Percentiles rank a stretch among this genome's conserved stretches.
Evolutionary conservation across 2,113 vertebrate genomes (phyloP).

Genomic region (Embiotoca jacksoni): DNA sequence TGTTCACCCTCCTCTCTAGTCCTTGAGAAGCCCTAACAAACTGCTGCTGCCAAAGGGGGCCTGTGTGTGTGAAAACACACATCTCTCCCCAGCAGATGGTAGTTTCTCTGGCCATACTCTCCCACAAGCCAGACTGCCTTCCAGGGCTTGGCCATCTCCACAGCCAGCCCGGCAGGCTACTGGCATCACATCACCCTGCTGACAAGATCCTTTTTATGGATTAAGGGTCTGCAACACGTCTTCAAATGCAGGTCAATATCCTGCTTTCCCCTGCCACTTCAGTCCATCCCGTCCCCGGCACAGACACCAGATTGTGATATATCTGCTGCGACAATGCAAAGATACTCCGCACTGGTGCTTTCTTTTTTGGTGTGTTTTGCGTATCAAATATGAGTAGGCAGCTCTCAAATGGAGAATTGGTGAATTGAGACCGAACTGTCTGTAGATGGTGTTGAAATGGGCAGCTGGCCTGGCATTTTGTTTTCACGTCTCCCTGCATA

Average conservation of each 20-base stretch:
- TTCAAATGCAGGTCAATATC: conserved; percentile 75
- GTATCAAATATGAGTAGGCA: conserved; percentile 28
- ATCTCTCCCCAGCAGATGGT: conserved; percentile 84
- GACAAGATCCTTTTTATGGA: conserved; percentile 77
- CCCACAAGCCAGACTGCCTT: conserved; percentile 79
- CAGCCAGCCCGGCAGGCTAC: conserved; percentile 73
- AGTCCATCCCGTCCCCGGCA: conserved; percentile 33
- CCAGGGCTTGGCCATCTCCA: conserved; percentile 74
- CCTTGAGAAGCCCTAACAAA: conserved; percentile 69
- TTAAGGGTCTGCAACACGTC: conserved; percentile 66
- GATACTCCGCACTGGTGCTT: conserved; percentile 2
- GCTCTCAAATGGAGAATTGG: conserved; percentile 34
- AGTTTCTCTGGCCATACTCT: conserved; percentile 76
- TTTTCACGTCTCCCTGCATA: conserved; percentile 28
- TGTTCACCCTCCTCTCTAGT: conserved; percentile 43
- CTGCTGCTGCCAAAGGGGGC: conserved; percentile 63
- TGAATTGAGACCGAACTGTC: conserved; percentile 40
- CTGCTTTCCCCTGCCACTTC: conserved; percentile 49
- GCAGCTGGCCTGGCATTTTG: conserved; percentile 46
- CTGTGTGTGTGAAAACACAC: conserved; percentile 71
- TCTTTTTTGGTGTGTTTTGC: not conserved
- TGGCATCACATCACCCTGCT: conserved; percentile 70
- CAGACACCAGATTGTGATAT: conserved; percentile 27
- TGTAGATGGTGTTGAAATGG: conserved; percentile 34
- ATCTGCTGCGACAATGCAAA: conserved; percentile 33